Percentiles rank a stretch among this genome's conserved stretches.
These are phyloP conservation scores for Harpalus rufipes DNA, from an alignment of 2,888 invertebrate genomes.

Conservation along the genomic window DNA sequence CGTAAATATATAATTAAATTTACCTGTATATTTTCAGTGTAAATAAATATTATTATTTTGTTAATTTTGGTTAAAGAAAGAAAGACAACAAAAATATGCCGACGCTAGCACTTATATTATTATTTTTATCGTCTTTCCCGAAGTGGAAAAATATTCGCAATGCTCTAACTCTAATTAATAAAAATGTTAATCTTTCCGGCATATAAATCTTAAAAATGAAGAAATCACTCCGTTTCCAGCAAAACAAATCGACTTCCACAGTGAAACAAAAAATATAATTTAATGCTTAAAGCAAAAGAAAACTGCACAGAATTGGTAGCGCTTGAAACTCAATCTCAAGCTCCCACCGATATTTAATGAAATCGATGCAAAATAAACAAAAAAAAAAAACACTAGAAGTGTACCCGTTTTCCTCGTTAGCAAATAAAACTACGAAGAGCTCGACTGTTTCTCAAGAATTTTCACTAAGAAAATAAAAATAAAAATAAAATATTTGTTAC, in stretches of 20 bases:
- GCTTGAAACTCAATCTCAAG: background rate
- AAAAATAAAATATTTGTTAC: background rate
- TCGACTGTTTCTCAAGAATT: background rate
- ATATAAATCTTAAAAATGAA: constrained; percentile 4
- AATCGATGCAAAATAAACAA: constrained; percentile 21
- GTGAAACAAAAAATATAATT: constrained; percentile 21
- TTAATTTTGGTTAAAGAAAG: too few species aligned
- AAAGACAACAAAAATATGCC: too few species aligned
- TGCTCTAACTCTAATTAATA: constrained; percentile 3
- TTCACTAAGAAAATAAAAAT: background rate
- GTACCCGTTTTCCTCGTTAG: constrained; percentile 1
- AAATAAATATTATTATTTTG: too few species aligned
- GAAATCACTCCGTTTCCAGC: background rate
- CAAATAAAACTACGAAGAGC: background rate
- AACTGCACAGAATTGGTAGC: constrained; percentile 8
- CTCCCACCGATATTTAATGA: constrained; percentile 24
- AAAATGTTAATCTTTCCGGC: background rate
- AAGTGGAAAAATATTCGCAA: background rate
- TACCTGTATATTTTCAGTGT: too few species aligned
- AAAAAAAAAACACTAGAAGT: constrained; percentile 15
- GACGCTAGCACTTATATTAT: background rate
- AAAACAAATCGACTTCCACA: constrained; percentile 5
- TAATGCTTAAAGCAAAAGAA: constrained; percentile 4
- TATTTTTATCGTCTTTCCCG: background rate
- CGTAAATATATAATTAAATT: too few species aligned